Evolutionary conservation across 2,113 vertebrate genomes (phyloP).

Genomic region (Platycercus adscitus): DNA sequence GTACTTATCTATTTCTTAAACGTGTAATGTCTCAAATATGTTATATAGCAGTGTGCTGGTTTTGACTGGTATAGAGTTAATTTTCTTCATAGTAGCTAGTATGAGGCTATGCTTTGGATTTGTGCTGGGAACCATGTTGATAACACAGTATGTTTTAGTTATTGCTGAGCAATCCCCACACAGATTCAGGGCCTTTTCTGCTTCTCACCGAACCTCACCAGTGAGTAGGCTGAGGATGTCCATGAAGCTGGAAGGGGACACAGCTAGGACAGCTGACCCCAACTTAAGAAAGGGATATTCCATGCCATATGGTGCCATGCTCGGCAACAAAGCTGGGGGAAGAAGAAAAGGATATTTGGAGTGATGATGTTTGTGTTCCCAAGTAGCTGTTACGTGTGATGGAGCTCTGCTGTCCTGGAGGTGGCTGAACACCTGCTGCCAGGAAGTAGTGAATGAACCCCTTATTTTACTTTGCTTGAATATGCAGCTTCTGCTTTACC

Average conservation of each 20-base stretch:
- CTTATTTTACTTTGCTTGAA: neutral
- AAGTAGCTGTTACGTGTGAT: neutral
- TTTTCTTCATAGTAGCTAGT: neutral
- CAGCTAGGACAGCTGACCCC: neutral
- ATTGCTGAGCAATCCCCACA: neutral
- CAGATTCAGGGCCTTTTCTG: neutral
- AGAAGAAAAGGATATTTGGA: neutral
- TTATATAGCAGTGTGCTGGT: neutral
- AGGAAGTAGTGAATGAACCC: neutral
- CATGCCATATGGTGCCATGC: neutral
- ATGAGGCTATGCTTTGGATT: neutral
- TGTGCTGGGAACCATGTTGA: neutral
- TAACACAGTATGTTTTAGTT: neutral
- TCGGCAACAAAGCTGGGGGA: neutral
- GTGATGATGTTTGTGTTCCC: neutral
- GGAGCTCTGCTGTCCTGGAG: neutral
- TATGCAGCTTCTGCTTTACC: neutral
- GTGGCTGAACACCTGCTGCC: neutral
- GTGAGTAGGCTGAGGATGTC: neutral
- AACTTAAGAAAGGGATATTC: neutral
- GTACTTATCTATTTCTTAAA: neutral
- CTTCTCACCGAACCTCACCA: neutral
- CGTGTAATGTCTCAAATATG: neutral
- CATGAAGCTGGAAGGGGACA: neutral
- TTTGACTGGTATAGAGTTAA: neutral